Evolutionary conservation across 1,140 invertebrate species (phyloP), one percentile per base, ranked within the genome.

Genomic region (Calephelis nemesis): DNA sequence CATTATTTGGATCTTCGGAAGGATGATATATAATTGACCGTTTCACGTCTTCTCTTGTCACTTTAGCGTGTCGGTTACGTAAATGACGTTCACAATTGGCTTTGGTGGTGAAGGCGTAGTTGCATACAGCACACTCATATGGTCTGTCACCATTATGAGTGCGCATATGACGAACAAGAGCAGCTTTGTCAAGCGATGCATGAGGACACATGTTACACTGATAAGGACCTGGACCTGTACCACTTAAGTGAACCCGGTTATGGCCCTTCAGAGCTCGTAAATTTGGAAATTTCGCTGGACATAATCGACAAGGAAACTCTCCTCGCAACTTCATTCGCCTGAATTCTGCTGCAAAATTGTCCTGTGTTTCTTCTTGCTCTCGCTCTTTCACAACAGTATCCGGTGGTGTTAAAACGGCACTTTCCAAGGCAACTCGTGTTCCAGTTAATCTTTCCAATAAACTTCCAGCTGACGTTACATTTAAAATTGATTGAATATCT

Each of bases 91-190:
- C 97, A 80, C 97, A 98, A 76, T 98, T 98, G 0, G 96, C 95
- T 89, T 99, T 99, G 0, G 98, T 99, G 1, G 98, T 99, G 87
- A 99, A 99, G 1, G 98, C 97, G 77, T 97, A 98, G 76, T 97
- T 97, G 87, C 98, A 99, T 2, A 98, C 94, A 0, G 95, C 94
- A 81, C 98, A 99, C 82, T 98, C 97, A 81, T 97, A 99, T 0
- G 98, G 98, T 5, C 98, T 93, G 78, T 99, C 98, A 0, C 98
- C 98, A 81, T 98, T 99, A 90, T 99, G 98, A 4, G 96, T 96
- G 73, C 98, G 93, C 94, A 99, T 95, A 85, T 99, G 96, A 42
- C 97, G 95, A 4, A 97, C 95, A 4, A 99, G 84, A 1, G 97
- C 97, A 9, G 96, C 96, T 84, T 99, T 98, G 76, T 99, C 98